Conservation (phyloP, 2,113 vertebrate species). For the Eidolon helvum region DNA sequence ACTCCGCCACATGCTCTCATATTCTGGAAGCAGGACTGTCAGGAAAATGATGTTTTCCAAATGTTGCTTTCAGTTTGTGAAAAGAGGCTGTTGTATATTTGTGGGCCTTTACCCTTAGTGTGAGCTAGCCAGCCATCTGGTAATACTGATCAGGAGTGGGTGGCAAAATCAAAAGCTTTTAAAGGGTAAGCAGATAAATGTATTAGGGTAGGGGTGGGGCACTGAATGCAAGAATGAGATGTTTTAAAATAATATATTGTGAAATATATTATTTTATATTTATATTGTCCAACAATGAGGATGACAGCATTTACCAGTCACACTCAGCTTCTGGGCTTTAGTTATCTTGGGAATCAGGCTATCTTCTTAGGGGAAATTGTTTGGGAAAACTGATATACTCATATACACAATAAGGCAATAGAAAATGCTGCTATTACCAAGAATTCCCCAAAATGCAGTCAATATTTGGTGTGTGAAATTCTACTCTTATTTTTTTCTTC, state of each 20-base stretch:
- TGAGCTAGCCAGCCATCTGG: background rate
- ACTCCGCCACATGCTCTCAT: background rate
- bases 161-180: background rate
- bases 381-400: background rate
- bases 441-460: background rate
- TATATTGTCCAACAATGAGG: background rate
- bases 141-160: background rate
- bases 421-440: background rate
- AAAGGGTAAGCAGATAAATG: background rate
- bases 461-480: background rate
- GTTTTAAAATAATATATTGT: conserved; percentile 19
- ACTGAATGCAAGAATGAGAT: background rate
- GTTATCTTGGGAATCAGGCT: background rate
- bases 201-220: background rate
- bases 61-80: background rate
- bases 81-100: background rate
- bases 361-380: background rate
- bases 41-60: background rate
- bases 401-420: background rate
- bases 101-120: background rate
- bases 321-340: background rate
- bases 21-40: background rate
- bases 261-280: background rate
- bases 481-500: background rate
- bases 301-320: background rate